Conservation (phyloP, 2,797 vertebrate genomes). For the Urophycis tenuis region DNA sequence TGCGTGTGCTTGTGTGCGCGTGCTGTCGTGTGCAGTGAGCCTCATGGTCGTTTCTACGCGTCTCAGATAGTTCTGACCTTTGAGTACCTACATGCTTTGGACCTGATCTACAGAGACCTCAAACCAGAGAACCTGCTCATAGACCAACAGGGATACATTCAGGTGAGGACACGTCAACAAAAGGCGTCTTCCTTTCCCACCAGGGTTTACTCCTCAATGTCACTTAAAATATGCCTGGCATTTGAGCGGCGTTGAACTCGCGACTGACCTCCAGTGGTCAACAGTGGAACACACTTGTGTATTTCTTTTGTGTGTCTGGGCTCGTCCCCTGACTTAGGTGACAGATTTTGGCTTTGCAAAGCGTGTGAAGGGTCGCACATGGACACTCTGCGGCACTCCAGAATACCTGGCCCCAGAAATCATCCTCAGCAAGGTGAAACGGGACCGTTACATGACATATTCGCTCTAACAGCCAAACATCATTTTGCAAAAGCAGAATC, state of each 20-base stretch:
- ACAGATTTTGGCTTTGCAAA: conserved; percentile 94
- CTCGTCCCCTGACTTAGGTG: conserved; percentile 65
- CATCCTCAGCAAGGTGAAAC: conserved; percentile 81
- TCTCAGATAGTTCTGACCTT: conserved; percentile 92
- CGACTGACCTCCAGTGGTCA: conserved; percentile 35
- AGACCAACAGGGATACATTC: conserved; percentile 88
- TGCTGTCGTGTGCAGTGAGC: conserved; percentile 68
- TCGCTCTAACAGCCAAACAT: background rate
- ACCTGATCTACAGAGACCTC: conserved; percentile 92
- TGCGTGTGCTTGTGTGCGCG: background rate
- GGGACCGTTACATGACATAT: background rate
- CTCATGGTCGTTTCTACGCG: conserved; percentile 87
- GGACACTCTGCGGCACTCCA: conserved; percentile 89
- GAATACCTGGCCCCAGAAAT: conserved; percentile 89
- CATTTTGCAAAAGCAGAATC: too few relatives aligned
- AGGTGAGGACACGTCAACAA: conserved; percentile 56
- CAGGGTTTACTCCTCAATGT: too few relatives aligned
- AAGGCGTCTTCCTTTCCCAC: background rate
- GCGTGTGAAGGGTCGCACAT: conserved; percentile 88
- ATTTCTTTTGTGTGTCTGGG: background rate
- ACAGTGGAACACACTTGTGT: conserved; percentile 20
- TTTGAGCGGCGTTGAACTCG: too few relatives aligned
- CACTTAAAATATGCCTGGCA: too few relatives aligned
- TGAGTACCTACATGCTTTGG: conserved; percentile 86
- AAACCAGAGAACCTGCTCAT: conserved; percentile 92